Conservation (phyloP, 2,888 invertebrate species). For the Leucophora obtusa region DNA sequence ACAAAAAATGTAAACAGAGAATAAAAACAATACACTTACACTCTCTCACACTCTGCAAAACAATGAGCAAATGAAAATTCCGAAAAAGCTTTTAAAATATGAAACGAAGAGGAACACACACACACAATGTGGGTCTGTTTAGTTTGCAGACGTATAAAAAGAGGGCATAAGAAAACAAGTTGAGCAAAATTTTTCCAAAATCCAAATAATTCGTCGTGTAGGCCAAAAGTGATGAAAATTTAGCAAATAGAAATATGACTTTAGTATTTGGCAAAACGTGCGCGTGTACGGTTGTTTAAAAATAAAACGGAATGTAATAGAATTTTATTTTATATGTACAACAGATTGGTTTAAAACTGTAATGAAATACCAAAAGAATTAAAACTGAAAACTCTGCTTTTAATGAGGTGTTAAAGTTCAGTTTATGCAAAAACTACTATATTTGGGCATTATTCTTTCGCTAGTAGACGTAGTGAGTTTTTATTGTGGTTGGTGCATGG, state of each 20-base stretch:
- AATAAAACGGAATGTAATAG: background rate
- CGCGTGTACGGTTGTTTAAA: conserved; percentile 68
- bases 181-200: background rate
- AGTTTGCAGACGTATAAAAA: background rate
- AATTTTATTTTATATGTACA: conserved; percentile 9
- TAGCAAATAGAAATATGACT: conserved; percentile 66
- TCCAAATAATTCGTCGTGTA: conserved; percentile 45
- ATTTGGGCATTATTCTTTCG: background rate
- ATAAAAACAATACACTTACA: conserved; percentile 26
- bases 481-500: background rate
- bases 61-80: conserved; percentile 15
- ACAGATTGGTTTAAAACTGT: background rate
- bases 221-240: conserved; percentile 67
- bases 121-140: conserved; percentile 50
- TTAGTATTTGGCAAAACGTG: conserved; percentile 74
- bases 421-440: background rate
- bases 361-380: background rate
- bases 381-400: background rate
- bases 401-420: background rate
- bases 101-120: conserved; percentile 56
- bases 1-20: conserved; percentile 68
- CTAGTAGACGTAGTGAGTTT: background rate
- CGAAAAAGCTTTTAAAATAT: conserved; percentile 5
- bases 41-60: conserved; percentile 48
- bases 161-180: background rate